Evolutionary conservation across 2,113 vertebrate genomes (phyloP).

Genomic region (Talpa occidentalis): DNA sequence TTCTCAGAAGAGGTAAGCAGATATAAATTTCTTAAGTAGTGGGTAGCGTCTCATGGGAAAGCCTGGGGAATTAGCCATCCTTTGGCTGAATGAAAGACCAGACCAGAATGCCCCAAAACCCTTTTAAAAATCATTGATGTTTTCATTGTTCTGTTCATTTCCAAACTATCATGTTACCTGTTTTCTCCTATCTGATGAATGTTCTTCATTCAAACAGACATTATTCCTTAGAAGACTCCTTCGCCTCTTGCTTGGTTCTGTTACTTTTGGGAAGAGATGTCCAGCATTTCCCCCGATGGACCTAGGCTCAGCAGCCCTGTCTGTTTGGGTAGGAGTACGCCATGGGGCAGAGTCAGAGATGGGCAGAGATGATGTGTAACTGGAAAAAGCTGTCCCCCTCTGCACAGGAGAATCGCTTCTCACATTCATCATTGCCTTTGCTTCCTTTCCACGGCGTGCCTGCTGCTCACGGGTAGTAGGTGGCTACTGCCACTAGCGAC

Average conservation of each 20-base stretch:
- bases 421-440: not conserved
- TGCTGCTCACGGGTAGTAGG: not conserved
- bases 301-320: not conserved
- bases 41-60: not conserved
- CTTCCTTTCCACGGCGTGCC: not conserved
- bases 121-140: not conserved
- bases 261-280: not conserved
- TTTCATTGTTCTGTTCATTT: not conserved
- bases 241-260: not conserved
- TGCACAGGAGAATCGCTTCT: not conserved
- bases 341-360: not conserved
- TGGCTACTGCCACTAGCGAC: conserved; percentile 25
- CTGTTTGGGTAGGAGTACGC: not conserved
- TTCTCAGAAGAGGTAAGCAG: not conserved
- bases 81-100: not conserved
- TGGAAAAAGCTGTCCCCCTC: not conserved
- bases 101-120: not conserved
- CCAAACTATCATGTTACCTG: not conserved
- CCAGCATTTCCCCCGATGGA: not conserved
- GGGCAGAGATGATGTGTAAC: fast-evolving
- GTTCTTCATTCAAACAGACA: not conserved
- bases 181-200: not conserved
- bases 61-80: not conserved
- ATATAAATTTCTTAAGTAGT: not conserved
- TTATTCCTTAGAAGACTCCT: not conserved